phyloP scores from a whole-genome alignment of 35 echinoderm and acorn worm species.

The Apostichopus californicus region DNA sequence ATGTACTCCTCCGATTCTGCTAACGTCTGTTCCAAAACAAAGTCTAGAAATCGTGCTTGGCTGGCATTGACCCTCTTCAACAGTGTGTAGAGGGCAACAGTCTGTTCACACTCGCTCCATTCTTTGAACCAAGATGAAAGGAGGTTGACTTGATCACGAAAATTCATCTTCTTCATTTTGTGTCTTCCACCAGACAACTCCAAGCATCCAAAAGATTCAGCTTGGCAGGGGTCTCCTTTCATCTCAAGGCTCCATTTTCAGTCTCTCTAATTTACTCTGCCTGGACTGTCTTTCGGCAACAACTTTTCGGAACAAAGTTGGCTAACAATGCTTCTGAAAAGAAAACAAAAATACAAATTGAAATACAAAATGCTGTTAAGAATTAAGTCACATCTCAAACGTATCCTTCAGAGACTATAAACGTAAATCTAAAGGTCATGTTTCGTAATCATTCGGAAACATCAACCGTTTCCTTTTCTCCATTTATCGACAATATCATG shows the following conservation, averaged over 20 bases:
- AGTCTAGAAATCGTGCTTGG: constrained; percentile 84
- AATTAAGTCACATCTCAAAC: too few relatives aligned
- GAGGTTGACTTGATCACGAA: constrained; percentile 87
- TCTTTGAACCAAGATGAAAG: constrained; percentile 93
- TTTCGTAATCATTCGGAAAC: too few relatives aligned
- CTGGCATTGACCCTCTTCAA: constrained; percentile 78
- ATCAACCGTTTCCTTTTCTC: too few relatives aligned
- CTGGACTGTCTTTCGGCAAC: background rate
- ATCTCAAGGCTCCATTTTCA: constrained; percentile 20
- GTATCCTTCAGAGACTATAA: too few relatives aligned
- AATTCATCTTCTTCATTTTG: constrained; percentile 88
- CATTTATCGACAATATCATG: too few relatives aligned
- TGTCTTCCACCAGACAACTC: background rate
- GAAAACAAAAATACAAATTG: background rate
- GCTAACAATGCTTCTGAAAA: background rate
- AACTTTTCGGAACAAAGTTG: background rate
- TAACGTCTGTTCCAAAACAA: constrained; percentile 88
- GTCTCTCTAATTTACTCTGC: too few relatives aligned
- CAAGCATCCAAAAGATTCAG: background rate
- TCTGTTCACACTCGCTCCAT: constrained; percentile 98
- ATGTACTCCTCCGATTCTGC: constrained; percentile 78
- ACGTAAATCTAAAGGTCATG: too few relatives aligned
- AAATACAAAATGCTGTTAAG: background rate
- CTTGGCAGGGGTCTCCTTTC: background rate
- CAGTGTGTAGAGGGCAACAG: constrained; percentile 89